Base-by-base conservation (phyloP, 2,113 vertebrate genomes). In the Sinocyclocheilus anshuiensis region DNA sequence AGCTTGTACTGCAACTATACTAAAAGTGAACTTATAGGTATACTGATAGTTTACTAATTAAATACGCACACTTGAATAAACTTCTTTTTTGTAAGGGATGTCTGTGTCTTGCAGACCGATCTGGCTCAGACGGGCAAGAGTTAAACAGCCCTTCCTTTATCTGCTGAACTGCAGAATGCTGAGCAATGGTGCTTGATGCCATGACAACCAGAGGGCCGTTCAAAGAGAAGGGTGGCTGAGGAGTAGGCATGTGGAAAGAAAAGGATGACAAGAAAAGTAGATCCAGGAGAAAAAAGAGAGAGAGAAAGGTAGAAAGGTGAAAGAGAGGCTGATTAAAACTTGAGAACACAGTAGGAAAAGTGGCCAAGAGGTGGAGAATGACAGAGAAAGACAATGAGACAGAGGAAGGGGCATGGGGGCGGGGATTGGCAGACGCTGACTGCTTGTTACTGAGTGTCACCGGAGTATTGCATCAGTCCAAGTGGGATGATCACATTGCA, bases 391-490 rank as follows among this genome's bases (percentile, higher is more conserved):
- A 33, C 50, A 67, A 33, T 50, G 59, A 42, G 42, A 36, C 45
- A 29, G 15, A 39, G 48, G 48, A 79, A 83, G 20, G 26, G 50
- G 72, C 26, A 86, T 53, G 61, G 53, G 61, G 63, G 83, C 8
- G 74, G 36, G 65, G 53, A 83, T 86, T 69, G 77, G 85, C 84
- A 76, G 83, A 87, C 85, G 85, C 87, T 77, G 77, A 85, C 81
- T 87, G 89, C 88, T 87, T 88, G 84, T 93, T 94, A 92, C 93
- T 89, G 77, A 84, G 83, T 91, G 92, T 93, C 94, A 92, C 91
- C 84, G 76, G 89, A 92, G 93, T 89, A 90, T 93, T 95, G 94
- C 93, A 94, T 94, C 92, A 90, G 89, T 91, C 90, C 91, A 89
- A 86, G 69, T 50, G 91, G 90, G 92, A 91, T 65, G 87, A 90